Conservation (phyloP, 2,888 invertebrate genomes). For the Sarcophaga caerulescens region DNA sequence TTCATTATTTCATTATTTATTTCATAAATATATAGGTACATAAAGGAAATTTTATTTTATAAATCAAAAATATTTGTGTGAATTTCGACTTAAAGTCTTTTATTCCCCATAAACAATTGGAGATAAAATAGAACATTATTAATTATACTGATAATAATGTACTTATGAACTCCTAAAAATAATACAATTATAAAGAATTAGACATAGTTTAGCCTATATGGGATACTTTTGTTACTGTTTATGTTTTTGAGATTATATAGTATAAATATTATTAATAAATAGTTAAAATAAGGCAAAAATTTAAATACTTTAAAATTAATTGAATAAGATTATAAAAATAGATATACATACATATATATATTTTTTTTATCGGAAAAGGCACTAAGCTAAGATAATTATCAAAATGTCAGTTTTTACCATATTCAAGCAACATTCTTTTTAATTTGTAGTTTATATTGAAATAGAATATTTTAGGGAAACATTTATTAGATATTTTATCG, state of each 20-base stretch:
- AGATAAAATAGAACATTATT: slow-evolving; percentile 19
- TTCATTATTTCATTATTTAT: no score
- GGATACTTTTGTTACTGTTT: background rate
- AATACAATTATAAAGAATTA: slow-evolving; percentile 22
- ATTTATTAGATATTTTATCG: no score
- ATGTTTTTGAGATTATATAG: background rate
- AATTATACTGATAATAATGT: slow-evolving; percentile 22
- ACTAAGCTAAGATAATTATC: slow-evolving; percentile 32
- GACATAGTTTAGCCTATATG: slow-evolving; percentile 6
- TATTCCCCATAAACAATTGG: slow-evolving; percentile 20
- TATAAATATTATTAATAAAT: slow-evolving; percentile 8
- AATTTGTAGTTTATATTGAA: no score
- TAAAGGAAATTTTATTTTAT: background rate
- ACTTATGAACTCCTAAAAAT: slow-evolving; percentile 29
- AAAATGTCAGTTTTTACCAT: background rate
- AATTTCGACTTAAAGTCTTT: slow-evolving; percentile 4
- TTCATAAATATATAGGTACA: slow-evolving; percentile 23
- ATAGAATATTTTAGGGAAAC: no score
- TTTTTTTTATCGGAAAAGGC: slow-evolving; percentile 38
- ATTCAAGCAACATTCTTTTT: background rate
- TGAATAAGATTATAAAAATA: no score
- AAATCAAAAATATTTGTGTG: slow-evolving; percentile 4
- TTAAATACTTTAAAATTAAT: slow-evolving; percentile 23
- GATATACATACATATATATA: slow-evolving; percentile 9
- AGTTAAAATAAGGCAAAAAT: slow-evolving; percentile 7